Conservation (phyloP, 2,797 vertebrate genomes). For the Lacerta bilineata region DNA sequence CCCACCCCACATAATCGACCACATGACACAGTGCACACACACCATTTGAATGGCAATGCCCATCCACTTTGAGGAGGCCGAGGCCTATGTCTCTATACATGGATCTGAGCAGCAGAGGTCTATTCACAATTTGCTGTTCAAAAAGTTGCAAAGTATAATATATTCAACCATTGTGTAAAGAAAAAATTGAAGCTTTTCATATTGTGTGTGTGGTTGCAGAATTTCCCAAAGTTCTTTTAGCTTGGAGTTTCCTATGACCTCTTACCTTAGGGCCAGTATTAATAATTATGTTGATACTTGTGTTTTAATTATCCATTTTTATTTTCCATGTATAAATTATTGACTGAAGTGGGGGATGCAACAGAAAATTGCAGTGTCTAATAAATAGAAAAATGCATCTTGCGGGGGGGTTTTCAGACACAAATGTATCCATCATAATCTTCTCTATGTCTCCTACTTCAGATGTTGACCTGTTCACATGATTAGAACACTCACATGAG, state of each 20-base stretch:
- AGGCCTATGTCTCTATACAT: too few species aligned
- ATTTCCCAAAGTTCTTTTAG: too few species aligned
- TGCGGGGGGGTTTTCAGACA: background rate
- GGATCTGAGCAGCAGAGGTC: background rate
- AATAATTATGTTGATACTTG: background rate
- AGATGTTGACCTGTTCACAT: background rate
- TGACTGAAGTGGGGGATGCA: too few species aligned
- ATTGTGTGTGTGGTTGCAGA: background rate
- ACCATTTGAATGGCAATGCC: too few species aligned
- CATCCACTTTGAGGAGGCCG: too few species aligned
- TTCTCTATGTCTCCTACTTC: background rate
- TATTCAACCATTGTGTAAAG: background rate
- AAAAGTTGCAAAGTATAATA: background rate
- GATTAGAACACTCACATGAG: background rate
- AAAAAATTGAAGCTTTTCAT: background rate
- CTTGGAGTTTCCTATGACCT: background rate
- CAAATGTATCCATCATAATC: background rate
- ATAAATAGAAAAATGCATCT: background rate
- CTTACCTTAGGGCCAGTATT: background rate
- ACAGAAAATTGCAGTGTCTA: too few species aligned
- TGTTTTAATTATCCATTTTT: background rate
- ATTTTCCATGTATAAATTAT: background rate
- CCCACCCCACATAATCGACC: too few species aligned
- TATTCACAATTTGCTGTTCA: background rate
- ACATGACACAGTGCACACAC: too few species aligned